Base-by-base conservation (phyloP, 2,888 invertebrate genomes). In the Xestia rhomboidea region DNA sequence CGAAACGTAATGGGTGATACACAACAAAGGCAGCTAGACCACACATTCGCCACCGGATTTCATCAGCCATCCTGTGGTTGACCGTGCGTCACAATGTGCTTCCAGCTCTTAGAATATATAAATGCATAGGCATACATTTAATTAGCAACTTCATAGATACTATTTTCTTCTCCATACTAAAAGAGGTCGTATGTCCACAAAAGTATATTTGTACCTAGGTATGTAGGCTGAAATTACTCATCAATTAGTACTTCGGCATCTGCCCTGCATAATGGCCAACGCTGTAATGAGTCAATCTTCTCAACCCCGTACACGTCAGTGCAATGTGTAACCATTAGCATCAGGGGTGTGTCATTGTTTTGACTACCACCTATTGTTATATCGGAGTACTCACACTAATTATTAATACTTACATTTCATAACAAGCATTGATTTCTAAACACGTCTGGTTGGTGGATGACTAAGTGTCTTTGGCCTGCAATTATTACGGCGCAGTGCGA, bases 321-420 rank as follows among this genome's bases (percentile, higher is more conserved):
- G 49, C 66, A 54, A 84, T 78, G 74, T 68, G 73, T 83, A 86
- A 76, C 60, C 79, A 66, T 79, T 88, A 77, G 77, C 66, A 82
- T 83, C 79, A 85, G 91, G 93, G 94, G 94, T 92, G 94, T 95
- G 93, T 93, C 93, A 94, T 90, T 93, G 90, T 90, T 91, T 90
- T 88, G 89, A 84, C 89, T 88, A 87, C 83, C 64, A 75, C 76
- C 77, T 88, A 85, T 88, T 87, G 88, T 90, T 77, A 85, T 86
- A 84, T 80, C 67, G 81, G 69, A 77, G 78, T 79, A 76, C 74
- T 66, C 68, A 57, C 73, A 73, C 77, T 85, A 88, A 87, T 88
- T 85, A 84, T 84, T 83, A 84, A 84, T 79, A 74, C 71, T 80
- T 77, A 74, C 79, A 88, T 89, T 89, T 89, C 87, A 89, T 87